Evolutionary conservation across 2,888 invertebrate genomes (phyloP).

Genomic region (Drosophila melanosoma): DNA sequence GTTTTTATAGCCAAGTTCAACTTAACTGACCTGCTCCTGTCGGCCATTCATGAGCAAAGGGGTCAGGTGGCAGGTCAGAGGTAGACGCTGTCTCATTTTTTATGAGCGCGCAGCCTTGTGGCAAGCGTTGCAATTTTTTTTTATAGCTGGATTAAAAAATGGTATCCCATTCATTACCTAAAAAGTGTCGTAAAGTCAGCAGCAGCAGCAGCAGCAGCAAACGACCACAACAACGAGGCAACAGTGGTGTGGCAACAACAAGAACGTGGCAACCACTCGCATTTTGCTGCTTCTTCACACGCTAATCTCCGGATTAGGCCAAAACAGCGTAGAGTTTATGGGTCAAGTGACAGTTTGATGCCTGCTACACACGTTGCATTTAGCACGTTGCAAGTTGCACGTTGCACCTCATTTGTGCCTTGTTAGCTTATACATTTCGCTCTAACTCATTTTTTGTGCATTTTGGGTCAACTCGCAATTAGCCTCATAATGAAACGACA

Average conservation of each 20-base stretch:
- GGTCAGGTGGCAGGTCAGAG: not conserved
- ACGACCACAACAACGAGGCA: not conserved
- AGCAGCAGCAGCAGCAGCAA: constrained; percentile 4
- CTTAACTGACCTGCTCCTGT: constrained; percentile 55
- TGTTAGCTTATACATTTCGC: constrained; percentile 64
- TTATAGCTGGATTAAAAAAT: constrained; percentile 72
- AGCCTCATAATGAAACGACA: constrained; percentile 68
- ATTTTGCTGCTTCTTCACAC: constrained; percentile 25
- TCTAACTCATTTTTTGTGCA: not conserved
- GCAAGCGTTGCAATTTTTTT: constrained; percentile 58
- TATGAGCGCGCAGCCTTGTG: constrained; percentile 24
- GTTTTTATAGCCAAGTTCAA: constrained; percentile 49
- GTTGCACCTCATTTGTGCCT: constrained; percentile 44
- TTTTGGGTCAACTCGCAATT: constrained; percentile 51
- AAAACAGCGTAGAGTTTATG: constrained; percentile 64
- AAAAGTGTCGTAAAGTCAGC: constrained; percentile 66
- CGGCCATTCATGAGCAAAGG: constrained; percentile 63
- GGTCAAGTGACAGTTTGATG: constrained; percentile 35
- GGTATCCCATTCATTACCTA: constrained; percentile 78
- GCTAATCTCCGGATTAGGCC: constrained; percentile 72
- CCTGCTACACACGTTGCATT: constrained; percentile 1
- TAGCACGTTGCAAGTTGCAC: constrained; percentile 10
- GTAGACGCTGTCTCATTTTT: constrained; percentile 28
- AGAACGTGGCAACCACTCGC: constrained; percentile 2
- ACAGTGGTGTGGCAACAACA: constrained; percentile 5